Evolutionary conservation across 2,113 vertebrate species (phyloP).

Genomic region (Vireo altiloquus): DNA sequence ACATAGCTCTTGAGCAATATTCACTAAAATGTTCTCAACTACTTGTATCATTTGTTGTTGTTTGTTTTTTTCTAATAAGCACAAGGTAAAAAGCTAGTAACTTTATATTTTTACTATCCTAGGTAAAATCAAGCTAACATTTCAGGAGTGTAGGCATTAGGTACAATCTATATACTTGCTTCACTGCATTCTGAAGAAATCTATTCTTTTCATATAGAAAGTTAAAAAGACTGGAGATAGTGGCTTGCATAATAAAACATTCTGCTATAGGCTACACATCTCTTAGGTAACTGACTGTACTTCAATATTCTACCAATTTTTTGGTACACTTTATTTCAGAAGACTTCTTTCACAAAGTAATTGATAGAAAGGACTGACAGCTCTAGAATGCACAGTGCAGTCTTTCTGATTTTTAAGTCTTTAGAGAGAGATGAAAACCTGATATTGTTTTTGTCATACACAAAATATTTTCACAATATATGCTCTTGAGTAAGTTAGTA

Average conservation of each 20-base stretch:
- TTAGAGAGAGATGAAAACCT: background rate
- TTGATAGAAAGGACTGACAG: background rate
- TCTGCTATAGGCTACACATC: background rate
- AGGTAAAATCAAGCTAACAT: background rate
- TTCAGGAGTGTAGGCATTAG: background rate
- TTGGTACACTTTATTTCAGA: background rate
- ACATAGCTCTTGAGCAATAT: background rate
- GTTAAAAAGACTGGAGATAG: background rate
- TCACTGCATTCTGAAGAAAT: background rate
- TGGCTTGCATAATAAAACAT: background rate
- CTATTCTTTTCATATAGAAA: background rate
- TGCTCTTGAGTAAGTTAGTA: background rate
- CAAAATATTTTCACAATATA: background rate
- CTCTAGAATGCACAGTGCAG: background rate
- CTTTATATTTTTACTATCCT: background rate
- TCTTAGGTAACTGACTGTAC: background rate
- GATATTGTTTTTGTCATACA: background rate
- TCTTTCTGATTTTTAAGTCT: background rate
- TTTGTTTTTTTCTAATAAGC: background rate
- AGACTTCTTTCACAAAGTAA: background rate
- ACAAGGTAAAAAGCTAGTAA: background rate
- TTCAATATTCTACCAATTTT: background rate
- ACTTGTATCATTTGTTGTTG: background rate
- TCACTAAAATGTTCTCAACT: background rate
- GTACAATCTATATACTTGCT: background rate